Base-by-base conservation (phyloP, 2,888 invertebrate genomes). In the Arrhopalites spinosus region DNA sequence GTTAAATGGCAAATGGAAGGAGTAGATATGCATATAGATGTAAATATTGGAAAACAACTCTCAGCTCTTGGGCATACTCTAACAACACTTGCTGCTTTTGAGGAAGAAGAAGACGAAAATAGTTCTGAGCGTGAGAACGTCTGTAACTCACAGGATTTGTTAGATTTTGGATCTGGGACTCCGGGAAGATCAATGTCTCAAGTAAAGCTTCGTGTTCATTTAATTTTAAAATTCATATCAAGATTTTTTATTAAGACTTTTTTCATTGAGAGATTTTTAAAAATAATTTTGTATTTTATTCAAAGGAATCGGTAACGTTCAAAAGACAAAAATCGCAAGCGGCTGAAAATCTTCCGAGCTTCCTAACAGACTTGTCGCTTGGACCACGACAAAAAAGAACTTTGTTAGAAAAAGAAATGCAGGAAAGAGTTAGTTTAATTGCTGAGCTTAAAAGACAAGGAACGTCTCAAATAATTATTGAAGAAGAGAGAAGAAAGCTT, bases 1-100 rank as follows among this genome's bases (percentile, higher is more conserved):
- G 96, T 99, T 0, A 93, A 95, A 80, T 98, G 98, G 96, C 94
- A 98, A 87, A 99, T 99, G 99, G 95, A 98, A 86, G 99, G 99
- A 69, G 96, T 98, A 11, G 97, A 97, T 84, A 96, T 98, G 80
- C 96, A 98, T 85, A 87, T 98, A 74, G 97, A 98, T 86, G 94
- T 96, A 0, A 95, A 93, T 85, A 95, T 99, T 61, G 98, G 98
- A 72, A 96, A 98, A 85, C 94, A 97, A 84, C 87, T 98, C 30
- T 96, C 96, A 0, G 93, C 96, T 0, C 88, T 98, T 50, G 96
- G 97, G 0, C 94, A 96, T 85, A 98, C 98, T 0, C 89, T 98
- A 74, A 98, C 98, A 0, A 95, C 96, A 89, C 88, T 98, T 64
- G 96, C 97, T 0, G 96, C 95, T 5, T 92, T 91, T 67, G 86